A percentile compares a stretch with the other conserved stretches of the same genome.
These are phyloP conservation scores for Ictalurus punctatus DNA, from an alignment of 2,113 vertebrate genomes.

Conservation along the genomic window DNA sequence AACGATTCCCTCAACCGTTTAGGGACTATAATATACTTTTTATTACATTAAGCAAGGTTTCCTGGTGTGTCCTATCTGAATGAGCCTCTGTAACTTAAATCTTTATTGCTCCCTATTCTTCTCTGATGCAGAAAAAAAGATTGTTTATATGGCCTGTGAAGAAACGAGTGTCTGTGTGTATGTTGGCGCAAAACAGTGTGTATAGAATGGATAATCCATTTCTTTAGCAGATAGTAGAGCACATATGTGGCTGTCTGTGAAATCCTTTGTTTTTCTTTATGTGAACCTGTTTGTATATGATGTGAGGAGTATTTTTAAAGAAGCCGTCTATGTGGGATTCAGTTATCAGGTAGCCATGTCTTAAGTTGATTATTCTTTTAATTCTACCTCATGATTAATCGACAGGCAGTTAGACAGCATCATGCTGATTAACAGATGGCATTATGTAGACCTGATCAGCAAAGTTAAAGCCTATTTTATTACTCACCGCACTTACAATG, in stretches of 20 bases:
- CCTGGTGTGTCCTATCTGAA: constrained; percentile 55
- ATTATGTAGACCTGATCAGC: constrained; percentile 75
- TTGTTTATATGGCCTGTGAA: constrained; percentile 15
- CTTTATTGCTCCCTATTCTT: constrained; percentile 63
- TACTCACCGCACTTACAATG: constrained; percentile 52
- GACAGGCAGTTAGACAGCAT: constrained; percentile 65
- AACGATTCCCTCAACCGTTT: constrained; percentile 48
- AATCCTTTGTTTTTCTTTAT: neutral
- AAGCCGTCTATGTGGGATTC: neutral
- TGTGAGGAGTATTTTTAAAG: constrained; percentile 2
- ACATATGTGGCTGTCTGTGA: neutral
- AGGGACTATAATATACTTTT: constrained; percentile 58
- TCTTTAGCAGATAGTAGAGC: neutral
- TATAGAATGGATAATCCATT: constrained; percentile 20
- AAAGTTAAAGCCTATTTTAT: constrained; percentile 74
- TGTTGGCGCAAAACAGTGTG: constrained; percentile 19
- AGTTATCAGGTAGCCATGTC: constrained; percentile 18
- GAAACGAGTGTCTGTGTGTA: constrained; percentile 59
- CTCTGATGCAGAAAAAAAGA: constrained; percentile 64
- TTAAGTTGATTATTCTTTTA: constrained; percentile 43
- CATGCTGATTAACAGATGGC: constrained; percentile 74
- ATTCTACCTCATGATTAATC: constrained; percentile 70
- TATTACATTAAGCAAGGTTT: constrained; percentile 66
- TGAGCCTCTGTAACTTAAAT: constrained; percentile 56
- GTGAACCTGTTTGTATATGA: neutral